Percentiles rank a stretch among this genome's conserved stretches.
Evolutionary conservation across 92 coral and sea anemone species (phyloP).

Genomic region (Epizoanthus ramosus): DNA sequence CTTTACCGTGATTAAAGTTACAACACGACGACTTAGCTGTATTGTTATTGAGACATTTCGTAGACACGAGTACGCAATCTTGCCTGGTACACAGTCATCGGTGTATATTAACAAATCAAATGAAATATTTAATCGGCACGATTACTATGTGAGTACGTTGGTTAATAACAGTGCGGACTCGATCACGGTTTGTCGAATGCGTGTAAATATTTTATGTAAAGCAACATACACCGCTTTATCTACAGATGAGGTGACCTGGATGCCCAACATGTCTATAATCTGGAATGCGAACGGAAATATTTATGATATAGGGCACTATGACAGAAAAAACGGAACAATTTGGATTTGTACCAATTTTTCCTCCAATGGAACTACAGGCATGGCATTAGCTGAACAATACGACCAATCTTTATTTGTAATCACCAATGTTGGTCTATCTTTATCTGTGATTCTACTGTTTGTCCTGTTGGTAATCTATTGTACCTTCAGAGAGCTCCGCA

Average conservation of each 20-base stretch:
- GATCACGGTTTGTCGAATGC: neutral
- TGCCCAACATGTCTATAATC: slow-evolving; percentile 42
- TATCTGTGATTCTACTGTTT: slow-evolving; percentile 43
- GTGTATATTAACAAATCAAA: no score
- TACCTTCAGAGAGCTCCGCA: slow-evolving; percentile 60
- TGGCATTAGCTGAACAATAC: neutral
- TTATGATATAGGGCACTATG: slow-evolving; percentile 37
- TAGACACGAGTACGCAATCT: neutral
- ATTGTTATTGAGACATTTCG: neutral
- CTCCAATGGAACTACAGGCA: neutral
- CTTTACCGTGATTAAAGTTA: slow-evolving; percentile 2
- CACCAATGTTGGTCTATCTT: slow-evolving; percentile 46
- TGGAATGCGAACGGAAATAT: slow-evolving; percentile 34
- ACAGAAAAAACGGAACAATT: slow-evolving; percentile 36
- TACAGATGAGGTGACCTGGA: slow-evolving; percentile 13
- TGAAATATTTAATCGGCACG: no score
- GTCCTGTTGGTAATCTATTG: slow-evolving; percentile 55
- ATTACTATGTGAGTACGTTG: no score
- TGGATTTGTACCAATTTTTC: slow-evolving; percentile 62
- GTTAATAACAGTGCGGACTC: no score
- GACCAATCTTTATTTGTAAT: neutral
- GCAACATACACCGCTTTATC: slow-evolving; percentile 15
- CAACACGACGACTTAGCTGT: neutral
- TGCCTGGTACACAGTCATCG: no score
- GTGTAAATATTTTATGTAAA: slow-evolving; percentile 33